A percentile compares a stretch with the other conserved stretches of the same genome.
Conservation (phyloP, 2,888 invertebrate species). For the Augiades crinisus region DNA sequence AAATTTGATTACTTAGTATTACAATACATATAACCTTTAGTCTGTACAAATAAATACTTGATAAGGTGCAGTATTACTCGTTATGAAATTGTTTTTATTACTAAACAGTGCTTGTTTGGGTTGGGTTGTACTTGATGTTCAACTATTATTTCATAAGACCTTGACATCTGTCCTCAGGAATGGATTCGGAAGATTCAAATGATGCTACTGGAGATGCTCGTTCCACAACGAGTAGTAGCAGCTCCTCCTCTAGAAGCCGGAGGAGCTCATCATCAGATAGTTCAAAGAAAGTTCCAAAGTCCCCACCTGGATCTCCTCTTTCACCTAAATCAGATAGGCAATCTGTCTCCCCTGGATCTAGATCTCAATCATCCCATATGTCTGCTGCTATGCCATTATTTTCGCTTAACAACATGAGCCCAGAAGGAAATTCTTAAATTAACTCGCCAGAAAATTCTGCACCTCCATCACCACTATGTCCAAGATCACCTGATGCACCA, state of each 20-base stretch:
- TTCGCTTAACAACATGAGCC: constrained; percentile 67
- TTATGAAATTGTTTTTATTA: constrained; percentile 11
- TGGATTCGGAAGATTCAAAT: constrained; percentile 84
- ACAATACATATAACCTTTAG: not conserved
- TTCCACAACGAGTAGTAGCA: constrained; percentile 75
- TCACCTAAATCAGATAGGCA: constrained; percentile 33
- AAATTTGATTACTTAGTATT: not conserved
- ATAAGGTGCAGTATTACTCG: not conserved
- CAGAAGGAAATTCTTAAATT: constrained; percentile 68
- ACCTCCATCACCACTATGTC: constrained; percentile 58
- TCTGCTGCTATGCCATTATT: constrained; percentile 42
- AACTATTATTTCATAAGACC: constrained; percentile 37
- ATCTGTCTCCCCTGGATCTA: constrained; percentile 33
- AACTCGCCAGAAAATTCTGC: constrained; percentile 73
- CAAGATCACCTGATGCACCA: constrained; percentile 73
- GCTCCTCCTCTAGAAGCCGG: constrained; percentile 69
- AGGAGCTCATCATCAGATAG: constrained; percentile 66
- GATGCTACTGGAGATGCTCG: constrained; percentile 69
- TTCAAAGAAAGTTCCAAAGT: constrained; percentile 64
- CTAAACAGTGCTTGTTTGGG: constrained; percentile 38
- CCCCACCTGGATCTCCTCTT: constrained; percentile 38
- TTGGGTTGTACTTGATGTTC: constrained; percentile 32
- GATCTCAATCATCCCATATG: constrained; percentile 19
- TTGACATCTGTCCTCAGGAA: constrained; percentile 63
- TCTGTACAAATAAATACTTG: not conserved